Base-by-base conservation (phyloP, 1,140 invertebrate species). In the Drosophila nasuta region DNA sequence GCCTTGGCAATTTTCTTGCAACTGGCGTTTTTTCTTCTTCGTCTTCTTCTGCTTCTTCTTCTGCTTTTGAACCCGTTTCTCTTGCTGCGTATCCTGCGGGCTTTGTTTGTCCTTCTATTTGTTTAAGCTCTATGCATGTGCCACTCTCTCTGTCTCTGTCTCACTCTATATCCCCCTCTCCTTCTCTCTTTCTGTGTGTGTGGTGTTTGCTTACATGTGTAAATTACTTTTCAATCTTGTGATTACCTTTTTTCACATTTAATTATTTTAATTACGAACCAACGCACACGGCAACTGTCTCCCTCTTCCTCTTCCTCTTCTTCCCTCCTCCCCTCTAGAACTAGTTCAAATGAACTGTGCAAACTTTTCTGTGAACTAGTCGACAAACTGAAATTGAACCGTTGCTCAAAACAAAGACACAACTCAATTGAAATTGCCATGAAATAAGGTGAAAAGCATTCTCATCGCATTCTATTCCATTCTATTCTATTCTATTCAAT, bases 141-240 rank as follows among this genome's bases (percentile, higher is more conserved):
- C 28, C 33, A 58, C 35, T 38, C 35, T 38, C 8, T 35, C 33
- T 33, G 6, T 48, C 59, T 30, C 30, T 20, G 20, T 20, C 20
- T 30, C 30, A 20, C 43, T 35, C 46, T 41, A 20, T 15, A 17
- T 41, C 11, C 17, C 10, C 35, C 13, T 20, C 28, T 62, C 43
- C 17, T 25, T 15, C 8, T 1, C 11, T 17, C 10, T 49, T 4
- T 17, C 49, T 62, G 11, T 38, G 6, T 38, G 6, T 8, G 48
- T 62, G 81, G 83, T 88, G 85, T 89, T 89, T 89, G 85, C 85
- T 81, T 89, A 89, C 85, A 89, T 89, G 85, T 89, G 85, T 89
- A 89, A 89, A 89, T 89, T 89, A 89, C 85, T 89, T 89, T 89
- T 89, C 85, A 89, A 89, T 89, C 85, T 89, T 81, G 85, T 89